Conservation (phyloP, 1,140 invertebrate genomes). For the Oncopeltus fasciatus region DNA sequence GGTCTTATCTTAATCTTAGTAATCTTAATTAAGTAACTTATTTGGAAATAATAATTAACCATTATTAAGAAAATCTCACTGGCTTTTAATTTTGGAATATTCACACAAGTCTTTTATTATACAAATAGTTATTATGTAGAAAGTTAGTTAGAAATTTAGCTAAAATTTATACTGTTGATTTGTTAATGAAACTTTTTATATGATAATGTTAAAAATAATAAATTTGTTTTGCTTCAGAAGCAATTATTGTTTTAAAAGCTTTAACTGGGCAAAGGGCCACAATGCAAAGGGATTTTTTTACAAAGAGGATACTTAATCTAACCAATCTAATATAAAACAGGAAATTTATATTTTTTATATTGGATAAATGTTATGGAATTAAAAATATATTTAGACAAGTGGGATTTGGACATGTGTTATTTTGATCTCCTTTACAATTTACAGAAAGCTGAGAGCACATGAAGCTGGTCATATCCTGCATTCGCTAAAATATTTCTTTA, state of each 20-base stretch:
- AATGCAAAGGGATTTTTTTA: background rate
- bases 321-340: background rate
- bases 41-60: no score
- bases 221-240: background rate
- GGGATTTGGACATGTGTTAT: no score
- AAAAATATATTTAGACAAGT: no score
- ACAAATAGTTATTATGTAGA: background rate
- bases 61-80: no score
- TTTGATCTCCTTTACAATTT: no score
- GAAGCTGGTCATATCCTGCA: no score
- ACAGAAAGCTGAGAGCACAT: no score
- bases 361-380: background rate
- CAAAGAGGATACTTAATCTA: background rate
- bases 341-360: constrained; percentile 9
- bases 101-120: no score
- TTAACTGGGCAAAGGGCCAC: background rate
- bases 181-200: background rate
- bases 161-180: background rate
- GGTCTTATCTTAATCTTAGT: no score
- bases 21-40: no score
- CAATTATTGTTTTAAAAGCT: background rate
- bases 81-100: no score
- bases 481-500: no score
- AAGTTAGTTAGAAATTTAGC: background rate
- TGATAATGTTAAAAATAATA: background rate